Evolutionary conservation across 2,113 vertebrate genomes (phyloP).

Genomic region (Brachyhypopomus occidentalis): DNA sequence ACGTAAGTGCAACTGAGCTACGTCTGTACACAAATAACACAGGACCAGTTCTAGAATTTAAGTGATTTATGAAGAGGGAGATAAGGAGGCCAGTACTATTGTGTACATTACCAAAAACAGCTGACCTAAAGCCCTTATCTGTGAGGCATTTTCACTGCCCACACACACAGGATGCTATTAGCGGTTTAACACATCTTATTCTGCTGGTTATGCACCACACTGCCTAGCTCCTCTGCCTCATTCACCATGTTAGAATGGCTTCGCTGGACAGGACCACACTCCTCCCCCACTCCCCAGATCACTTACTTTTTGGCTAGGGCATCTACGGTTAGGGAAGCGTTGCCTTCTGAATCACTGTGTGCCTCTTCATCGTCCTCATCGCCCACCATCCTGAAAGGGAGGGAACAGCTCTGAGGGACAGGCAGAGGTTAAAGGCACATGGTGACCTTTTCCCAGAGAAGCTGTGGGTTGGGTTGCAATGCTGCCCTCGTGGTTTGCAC

Average conservation of each 20-base stretch:
- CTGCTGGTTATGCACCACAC: not conserved
- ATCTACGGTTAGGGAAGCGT: constrained; percentile 78
- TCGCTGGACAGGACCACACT: too few relatives aligned
- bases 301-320: constrained; percentile 91
- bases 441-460: constrained; percentile 58
- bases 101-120: too few relatives aligned
- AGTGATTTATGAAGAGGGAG: too few relatives aligned
- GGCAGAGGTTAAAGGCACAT: constrained; percentile 20
- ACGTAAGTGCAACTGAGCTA: too few relatives aligned
- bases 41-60: too few relatives aligned
- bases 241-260: not conserved
- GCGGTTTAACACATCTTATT: too few relatives aligned
- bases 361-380: constrained; percentile 89
- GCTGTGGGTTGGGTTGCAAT: constrained; percentile 56
- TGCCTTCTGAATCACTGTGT: constrained; percentile 86
- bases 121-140: too few relatives aligned
- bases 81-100: too few relatives aligned
- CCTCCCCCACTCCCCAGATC: not conserved
- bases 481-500: constrained; percentile 39
- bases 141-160: too few relatives aligned
- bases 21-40: too few relatives aligned
- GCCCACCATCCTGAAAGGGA: constrained; percentile 82
- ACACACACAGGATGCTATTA: too few relatives aligned
- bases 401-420: constrained; percentile 7
- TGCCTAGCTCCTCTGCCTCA: not conserved